Percentiles rank a stretch among this genome's conserved stretches.
Conservation (phyloP, 1,140 invertebrate species). For the Adoxophyes honmai region DNA sequence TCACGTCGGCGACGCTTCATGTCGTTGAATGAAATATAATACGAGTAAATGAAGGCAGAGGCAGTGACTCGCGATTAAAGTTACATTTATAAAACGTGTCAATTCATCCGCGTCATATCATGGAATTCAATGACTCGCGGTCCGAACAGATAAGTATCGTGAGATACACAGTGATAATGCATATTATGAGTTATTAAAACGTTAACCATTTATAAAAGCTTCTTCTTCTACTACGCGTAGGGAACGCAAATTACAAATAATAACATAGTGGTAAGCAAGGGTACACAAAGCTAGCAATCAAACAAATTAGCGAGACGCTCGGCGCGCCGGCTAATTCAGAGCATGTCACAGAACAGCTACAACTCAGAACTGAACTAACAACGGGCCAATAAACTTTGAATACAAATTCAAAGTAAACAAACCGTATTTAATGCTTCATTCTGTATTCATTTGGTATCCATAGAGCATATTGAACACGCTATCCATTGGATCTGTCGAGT, state of each 20-base stretch:
- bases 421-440: conserved; percentile 12
- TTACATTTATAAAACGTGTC: conserved; percentile 16
- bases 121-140: neutral
- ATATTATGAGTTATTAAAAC: conserved; percentile 4
- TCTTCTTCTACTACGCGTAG: neutral
- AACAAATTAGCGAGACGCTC: neutral
- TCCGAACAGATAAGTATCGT: neutral
- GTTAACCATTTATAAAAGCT: neutral
- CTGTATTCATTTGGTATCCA: conserved; percentile 6
- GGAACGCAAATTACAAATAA: neutral
- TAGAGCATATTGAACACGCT: conserved; percentile 13
- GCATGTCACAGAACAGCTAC: neutral
- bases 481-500: conserved; percentile 25
- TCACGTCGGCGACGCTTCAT: conserved; percentile 22
- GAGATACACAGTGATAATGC: neutral
- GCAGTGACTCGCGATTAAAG: conserved; percentile 10
- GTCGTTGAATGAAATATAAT: conserved; percentile 24
- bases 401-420: conserved; percentile 6
- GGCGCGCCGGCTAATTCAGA: neutral
- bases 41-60: conserved; percentile 28
- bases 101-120: conserved; percentile 10
- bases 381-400: neutral
- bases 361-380: neutral
- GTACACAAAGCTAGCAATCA: neutral
- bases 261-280: neutral